phyloP scores from a whole-genome alignment of 2,113 vertebrate genomes.

The Athene noctua region DNA sequence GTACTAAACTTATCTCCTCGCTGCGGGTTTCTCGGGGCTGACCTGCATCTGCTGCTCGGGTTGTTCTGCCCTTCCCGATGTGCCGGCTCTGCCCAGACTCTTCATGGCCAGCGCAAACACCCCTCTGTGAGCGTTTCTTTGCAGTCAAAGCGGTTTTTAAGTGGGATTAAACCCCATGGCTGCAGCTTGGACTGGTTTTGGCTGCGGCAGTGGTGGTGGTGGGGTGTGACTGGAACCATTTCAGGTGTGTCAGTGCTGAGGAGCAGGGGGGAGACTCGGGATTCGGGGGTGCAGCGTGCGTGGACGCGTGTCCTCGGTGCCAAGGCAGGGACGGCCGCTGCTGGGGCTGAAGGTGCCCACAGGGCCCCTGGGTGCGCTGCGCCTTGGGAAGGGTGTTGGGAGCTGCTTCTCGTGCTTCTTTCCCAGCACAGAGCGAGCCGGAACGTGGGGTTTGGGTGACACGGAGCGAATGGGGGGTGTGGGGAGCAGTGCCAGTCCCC shows the following conservation, averaged over 20 bases:
- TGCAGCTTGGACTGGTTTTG: background rate
- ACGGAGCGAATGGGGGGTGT: background rate
- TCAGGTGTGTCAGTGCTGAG: background rate
- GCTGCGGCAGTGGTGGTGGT: background rate
- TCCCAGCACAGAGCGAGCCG: too few species aligned
- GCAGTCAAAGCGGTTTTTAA: background rate
- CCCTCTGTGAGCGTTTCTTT: too few species aligned
- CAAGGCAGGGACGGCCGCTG: background rate
- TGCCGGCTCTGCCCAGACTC: too few species aligned
- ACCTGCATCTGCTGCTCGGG: background rate
- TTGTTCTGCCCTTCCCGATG: background rate
- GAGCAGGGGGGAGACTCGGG: too few species aligned
- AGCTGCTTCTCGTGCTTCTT: background rate
- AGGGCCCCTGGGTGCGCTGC: too few species aligned
- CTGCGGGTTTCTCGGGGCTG: rapidly evolving
- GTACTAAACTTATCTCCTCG: slow-evolving; percentile 40
- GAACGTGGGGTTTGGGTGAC: too few species aligned
- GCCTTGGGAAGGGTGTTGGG: background rate
- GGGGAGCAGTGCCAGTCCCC: background rate
- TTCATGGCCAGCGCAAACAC: too few species aligned
- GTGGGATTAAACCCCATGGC: background rate
- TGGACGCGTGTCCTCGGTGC: background rate
- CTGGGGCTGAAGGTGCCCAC: too few species aligned
- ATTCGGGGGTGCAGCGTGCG: background rate
- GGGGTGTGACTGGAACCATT: too few species aligned